Evolutionary conservation across 2,888 invertebrate species (phyloP), one percentile per base, ranked within the genome.

Genomic region (Rhodophaea formosa): DNA sequence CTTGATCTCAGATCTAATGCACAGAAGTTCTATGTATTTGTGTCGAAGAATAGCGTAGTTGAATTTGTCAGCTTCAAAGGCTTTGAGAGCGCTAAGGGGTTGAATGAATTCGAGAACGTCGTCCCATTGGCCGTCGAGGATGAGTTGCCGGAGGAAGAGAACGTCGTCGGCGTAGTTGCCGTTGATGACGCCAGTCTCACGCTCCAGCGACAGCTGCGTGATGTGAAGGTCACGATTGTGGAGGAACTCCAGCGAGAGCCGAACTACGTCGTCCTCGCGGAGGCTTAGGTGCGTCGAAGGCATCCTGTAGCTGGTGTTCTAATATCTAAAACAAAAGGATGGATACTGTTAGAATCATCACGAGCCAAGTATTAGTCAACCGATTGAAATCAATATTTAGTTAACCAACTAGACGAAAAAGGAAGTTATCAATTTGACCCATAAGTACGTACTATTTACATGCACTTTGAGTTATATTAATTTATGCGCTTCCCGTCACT

Each of bases 91-190:
- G 78, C 96, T 96, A 56, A 99, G 92, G 0, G 99, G 99, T 88
- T 98, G 97, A 61, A 98, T 96, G 85, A 99, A 99, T 81, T 98
- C 98, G 61, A 98, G 90, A 0, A 97, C 98, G 82, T 98, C 98
- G 86, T 99, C 98, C 99, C 99, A 99, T 87, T 98, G 98, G 15
- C 99, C 99, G 83, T 99, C 99, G 57, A 99, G 93, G 68, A 99
- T 98, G 56, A 99, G 94, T 86, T 98, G 98, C 15, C 98, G 93
- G 16, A 99, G 92, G 85, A 99, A 99, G 51, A 99, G 93, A 43
- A 98, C 95, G 85, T 99, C 99, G 84, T 98, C 98, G 12, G 97
- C 97, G 83, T 94, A 98, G 78, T 95, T 95, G 58, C 97, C 97
- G 86, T 98, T 98, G 79, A 97, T 97, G 63, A 98, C 96, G 53